phyloP scores from a whole-genome alignment of 2,888 invertebrate species.

The Lasioglossum leucozonium region DNA sequence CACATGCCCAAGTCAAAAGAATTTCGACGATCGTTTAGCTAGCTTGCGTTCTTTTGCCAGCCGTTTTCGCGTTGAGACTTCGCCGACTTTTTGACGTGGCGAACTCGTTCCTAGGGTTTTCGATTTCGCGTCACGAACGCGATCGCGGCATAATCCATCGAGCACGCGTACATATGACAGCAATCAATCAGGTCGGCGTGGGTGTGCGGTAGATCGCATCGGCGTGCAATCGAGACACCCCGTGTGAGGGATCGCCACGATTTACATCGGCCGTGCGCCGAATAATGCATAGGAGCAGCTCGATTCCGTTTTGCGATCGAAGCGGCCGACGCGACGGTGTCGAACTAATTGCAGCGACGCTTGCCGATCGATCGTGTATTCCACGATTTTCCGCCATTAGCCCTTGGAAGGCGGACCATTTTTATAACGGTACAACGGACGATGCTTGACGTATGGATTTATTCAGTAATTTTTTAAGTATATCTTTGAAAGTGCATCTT shows the following conservation, averaged over 20 bases:
- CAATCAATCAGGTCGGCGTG: conserved; percentile 76
- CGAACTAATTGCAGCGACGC: conserved; percentile 51
- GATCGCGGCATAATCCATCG: conserved; percentile 75
- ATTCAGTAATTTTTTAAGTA: background rate
- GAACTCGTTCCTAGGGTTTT: conserved; percentile 20
- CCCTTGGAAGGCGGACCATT: background rate
- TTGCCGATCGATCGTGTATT: conserved; percentile 36
- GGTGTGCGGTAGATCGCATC: conserved; percentile 74
- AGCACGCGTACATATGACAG: conserved; percentile 76
- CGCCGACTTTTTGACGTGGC: background rate
- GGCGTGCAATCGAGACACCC: conserved; percentile 61
- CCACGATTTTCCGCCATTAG: background rate
- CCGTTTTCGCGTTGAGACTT: background rate
- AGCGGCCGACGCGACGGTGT: conserved; percentile 51
- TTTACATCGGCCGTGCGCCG: conserved; percentile 81
- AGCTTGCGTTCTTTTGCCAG: background rate
- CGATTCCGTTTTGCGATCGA: conserved; percentile 47
- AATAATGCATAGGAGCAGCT: conserved; percentile 73
- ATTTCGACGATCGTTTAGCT: background rate
- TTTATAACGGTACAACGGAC: background rate
- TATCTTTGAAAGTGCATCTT: too few species aligned
- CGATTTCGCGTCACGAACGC: conserved; percentile 78
- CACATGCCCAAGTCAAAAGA: background rate
- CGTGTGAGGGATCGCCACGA: conserved; percentile 76
- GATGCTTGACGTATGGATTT: background rate